A percentile compares a stretch with the other conserved stretches of the same genome.
These are phyloP conservation scores for Fissipunctia ypsillon DNA, from an alignment of 2,888 invertebrate genomes.

Conservation along the genomic window DNA sequence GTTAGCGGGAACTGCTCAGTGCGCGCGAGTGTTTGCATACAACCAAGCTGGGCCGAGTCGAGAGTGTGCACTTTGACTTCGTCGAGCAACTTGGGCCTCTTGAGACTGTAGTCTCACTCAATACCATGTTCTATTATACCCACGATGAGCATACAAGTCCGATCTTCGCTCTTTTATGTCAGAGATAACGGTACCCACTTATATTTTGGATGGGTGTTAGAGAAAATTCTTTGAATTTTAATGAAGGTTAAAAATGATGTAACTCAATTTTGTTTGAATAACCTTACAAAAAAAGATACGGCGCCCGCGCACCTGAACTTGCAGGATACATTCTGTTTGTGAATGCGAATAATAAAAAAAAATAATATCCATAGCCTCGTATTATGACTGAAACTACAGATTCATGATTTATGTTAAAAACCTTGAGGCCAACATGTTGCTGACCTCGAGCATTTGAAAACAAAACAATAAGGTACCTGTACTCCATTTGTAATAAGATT, in stretches of 20 bases:
- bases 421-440: too few species aligned
- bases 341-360: background rate
- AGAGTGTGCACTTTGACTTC: constrained; percentile 72
- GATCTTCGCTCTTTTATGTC: constrained; percentile 11
- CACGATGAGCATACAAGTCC: constrained; percentile 18
- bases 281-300: background rate
- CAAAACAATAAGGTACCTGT: too few species aligned
- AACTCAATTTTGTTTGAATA: background rate
- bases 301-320: background rate
- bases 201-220: background rate
- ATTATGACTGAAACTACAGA: too few species aligned
- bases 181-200: background rate
- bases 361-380: too few species aligned
- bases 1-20: constrained; percentile 70
- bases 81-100: constrained; percentile 70
- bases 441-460: too few species aligned
- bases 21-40: constrained; percentile 75
- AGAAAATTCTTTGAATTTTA: background rate
- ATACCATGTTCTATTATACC: constrained; percentile 47
- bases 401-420: too few species aligned
- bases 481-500: too few species aligned
- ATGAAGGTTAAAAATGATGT: background rate
- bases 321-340: background rate
- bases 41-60: constrained; percentile 70
- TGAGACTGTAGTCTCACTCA: constrained; percentile 59